Conservation (phyloP, 1,140 invertebrate genomes). For the Meloidogyne exigua region DNA sequence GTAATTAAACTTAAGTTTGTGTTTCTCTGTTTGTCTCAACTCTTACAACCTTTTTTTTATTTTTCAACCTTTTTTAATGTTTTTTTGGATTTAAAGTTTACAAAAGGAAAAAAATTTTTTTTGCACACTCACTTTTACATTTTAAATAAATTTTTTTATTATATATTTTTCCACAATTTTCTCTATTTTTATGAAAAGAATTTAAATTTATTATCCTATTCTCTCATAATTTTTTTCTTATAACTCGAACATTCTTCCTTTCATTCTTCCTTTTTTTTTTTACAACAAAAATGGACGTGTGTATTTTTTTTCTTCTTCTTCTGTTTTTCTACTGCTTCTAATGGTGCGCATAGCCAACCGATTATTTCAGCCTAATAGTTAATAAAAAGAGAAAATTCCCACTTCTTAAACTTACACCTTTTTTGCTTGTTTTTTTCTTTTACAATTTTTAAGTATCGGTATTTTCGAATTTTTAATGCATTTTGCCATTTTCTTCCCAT, state of each 20-base stretch:
- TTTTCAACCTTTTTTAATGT: no score
- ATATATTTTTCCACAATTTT: background rate
- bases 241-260: background rate
- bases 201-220: background rate
- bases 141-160: background rate
- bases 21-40: no score
- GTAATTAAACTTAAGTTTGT: no score
- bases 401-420: background rate
- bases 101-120: no score
- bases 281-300: background rate
- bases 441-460: background rate
- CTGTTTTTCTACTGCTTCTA: no score
- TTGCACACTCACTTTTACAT: background rate
- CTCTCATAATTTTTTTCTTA: background rate
- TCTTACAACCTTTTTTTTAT: no score
- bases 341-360: background rate
- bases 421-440: background rate
- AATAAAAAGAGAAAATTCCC: background rate
- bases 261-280: background rate
- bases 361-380: conserved; percentile 1
- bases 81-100: no score
- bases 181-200: background rate
- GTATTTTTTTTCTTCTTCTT: background rate
- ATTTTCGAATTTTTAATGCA: background rate
- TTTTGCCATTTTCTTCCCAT: background rate